These are phyloP conservation scores for Gymnarchus niloticus DNA, from an alignment of 2,113 vertebrate genomes.

Conservation along the genomic window DNA sequence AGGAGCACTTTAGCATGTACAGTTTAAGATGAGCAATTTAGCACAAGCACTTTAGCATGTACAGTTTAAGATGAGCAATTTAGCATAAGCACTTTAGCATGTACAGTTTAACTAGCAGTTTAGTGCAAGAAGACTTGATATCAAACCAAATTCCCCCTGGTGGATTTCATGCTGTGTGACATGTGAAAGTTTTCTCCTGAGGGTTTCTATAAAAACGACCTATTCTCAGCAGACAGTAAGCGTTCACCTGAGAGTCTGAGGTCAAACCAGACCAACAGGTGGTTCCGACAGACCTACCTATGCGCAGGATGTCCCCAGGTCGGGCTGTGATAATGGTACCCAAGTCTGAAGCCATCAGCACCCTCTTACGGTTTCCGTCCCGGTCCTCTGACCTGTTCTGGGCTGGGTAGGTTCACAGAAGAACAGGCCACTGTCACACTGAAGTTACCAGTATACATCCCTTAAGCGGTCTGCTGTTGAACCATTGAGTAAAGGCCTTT, in stretches of 20 bases:
- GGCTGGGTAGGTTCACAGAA: conserved; percentile 34
- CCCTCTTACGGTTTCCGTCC: conserved; percentile 53
- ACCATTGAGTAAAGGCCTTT: neutral
- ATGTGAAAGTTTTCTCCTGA: too few relatives aligned
- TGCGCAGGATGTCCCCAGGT: conserved; percentile 62
- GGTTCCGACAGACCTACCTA: conserved; percentile 70
- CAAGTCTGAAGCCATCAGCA: conserved; percentile 63
- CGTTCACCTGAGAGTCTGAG: neutral
- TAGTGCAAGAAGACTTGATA: too few relatives aligned
- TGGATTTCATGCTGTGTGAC: too few relatives aligned
- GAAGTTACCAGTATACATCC: neutral
- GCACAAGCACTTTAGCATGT: neutral
- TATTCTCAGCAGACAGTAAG: too few relatives aligned
- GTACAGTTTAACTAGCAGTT: neutral
- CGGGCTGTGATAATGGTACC: conserved; percentile 57
- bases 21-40: neutral
- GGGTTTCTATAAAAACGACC: too few relatives aligned
- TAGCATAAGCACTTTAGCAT: neutral
- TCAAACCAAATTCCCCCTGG: too few relatives aligned
- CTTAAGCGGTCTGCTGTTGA: neutral
- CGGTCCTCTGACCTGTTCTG: conserved; percentile 32
- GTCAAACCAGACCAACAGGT: neutral
- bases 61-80: neutral
- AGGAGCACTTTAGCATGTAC: neutral
- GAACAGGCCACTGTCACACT: neutral